Evolutionary conservation across 2,797 vertebrate species (phyloP).

Genomic region (Propithecus perrieri): DNA sequence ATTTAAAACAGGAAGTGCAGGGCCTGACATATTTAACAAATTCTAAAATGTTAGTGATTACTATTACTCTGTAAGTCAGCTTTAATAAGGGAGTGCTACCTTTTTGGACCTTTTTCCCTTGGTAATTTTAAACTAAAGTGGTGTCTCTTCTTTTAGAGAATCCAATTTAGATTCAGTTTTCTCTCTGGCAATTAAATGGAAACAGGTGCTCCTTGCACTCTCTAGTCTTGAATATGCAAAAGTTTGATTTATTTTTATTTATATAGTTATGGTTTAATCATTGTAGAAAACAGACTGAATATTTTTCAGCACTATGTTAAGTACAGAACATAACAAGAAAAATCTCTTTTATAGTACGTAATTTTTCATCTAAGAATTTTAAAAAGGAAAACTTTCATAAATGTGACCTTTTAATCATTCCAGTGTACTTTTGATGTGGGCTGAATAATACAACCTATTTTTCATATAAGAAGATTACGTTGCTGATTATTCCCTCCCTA

Average conservation of each 20-base stretch:
- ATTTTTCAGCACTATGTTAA: constrained; percentile 58
- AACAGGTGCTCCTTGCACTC: constrained; percentile 56
- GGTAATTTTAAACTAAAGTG: constrained; percentile 35
- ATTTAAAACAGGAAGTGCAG: background rate
- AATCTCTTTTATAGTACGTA: constrained; percentile 22
- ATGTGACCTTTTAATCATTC: constrained; percentile 36
- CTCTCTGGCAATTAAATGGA: constrained; percentile 54
- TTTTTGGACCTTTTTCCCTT: constrained; percentile 1
- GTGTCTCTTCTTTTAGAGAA: constrained; percentile 29
- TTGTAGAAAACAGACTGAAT: constrained; percentile 58
- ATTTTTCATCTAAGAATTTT: constrained; percentile 46
- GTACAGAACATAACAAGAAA: constrained; percentile 42
- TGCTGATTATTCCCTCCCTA: background rate
- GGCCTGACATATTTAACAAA: background rate
- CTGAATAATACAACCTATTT: background rate
- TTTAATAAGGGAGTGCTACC: background rate
- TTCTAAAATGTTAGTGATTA: background rate
- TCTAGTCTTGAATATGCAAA: constrained; percentile 63
- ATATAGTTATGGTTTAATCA: constrained; percentile 69
- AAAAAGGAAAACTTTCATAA: constrained; percentile 39
- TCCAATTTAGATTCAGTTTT: constrained; percentile 44
- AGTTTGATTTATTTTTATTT: constrained; percentile 73
- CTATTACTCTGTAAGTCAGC: background rate
- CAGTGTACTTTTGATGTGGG: background rate
- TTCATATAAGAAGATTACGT: background rate